phyloP scores from a whole-genome alignment of 2,113 vertebrate genomes.

The Strix aluco region DNA sequence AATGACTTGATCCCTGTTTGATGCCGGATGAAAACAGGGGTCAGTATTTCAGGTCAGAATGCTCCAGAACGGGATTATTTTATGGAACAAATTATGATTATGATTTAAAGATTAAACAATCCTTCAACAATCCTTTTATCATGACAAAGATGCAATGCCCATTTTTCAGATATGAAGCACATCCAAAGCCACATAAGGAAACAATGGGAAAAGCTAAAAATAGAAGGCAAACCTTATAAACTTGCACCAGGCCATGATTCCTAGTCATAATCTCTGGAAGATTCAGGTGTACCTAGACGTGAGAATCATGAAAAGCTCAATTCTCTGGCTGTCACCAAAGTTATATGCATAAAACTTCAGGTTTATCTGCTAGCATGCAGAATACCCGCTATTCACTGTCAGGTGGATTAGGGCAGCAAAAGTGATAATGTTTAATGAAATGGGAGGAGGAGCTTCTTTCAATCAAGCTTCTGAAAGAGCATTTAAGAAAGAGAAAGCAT shows the following conservation, averaged over 20 bases:
- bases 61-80: not conserved
- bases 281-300: not conserved
- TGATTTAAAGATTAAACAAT: not conserved
- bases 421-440: not conserved
- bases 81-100: not conserved
- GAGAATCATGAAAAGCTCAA: not conserved
- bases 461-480: not conserved
- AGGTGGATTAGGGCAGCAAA: not conserved
- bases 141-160: accelerated
- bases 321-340: not conserved
- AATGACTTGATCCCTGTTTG: not conserved
- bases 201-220: not conserved
- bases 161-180: not conserved
- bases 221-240: not conserved
- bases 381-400: not conserved
- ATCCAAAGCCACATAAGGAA: not conserved
- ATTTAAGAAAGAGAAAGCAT: not conserved
- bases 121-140: not conserved
- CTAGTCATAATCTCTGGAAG: not conserved
- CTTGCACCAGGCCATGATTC: not conserved
- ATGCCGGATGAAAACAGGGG: not conserved
- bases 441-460: not conserved
- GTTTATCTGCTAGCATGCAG: not conserved
- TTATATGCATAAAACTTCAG: not conserved
- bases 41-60: not conserved